These are phyloP conservation scores for Amphiprion clarkii DNA, from an alignment of 2,797 vertebrate species.

Conservation along the genomic window DNA sequence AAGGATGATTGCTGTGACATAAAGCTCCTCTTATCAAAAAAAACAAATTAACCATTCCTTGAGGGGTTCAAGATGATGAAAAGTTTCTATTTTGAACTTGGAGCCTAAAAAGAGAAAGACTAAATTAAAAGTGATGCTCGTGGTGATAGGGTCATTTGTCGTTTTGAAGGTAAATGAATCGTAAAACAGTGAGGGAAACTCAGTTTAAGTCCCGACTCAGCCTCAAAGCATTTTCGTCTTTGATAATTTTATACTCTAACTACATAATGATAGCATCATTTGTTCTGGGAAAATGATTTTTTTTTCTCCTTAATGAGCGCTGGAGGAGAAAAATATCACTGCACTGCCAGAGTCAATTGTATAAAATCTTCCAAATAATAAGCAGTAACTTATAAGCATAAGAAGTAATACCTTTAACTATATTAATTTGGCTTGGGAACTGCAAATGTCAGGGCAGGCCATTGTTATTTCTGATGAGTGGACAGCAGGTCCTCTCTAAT, in stretches of 20 bases:
- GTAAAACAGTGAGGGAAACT: conserved; percentile 55
- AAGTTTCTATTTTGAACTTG: conserved; percentile 49
- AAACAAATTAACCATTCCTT: conserved; percentile 47
- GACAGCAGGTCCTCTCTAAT: conserved; percentile 70
- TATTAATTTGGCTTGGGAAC: conserved; percentile 54
- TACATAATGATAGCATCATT: conserved; percentile 72
- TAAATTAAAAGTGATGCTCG: conserved; percentile 68
- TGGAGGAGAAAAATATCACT: conserved; percentile 23
- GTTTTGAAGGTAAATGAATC: conserved; percentile 69
- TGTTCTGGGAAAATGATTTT: conserved; percentile 60
- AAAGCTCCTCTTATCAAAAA: conserved; percentile 35
- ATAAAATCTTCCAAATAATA: conserved; percentile 44
- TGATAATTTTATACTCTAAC: conserved; percentile 66
- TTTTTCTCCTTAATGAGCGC: conserved; percentile 47
- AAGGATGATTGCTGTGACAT: conserved; percentile 39
- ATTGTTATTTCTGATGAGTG: conserved; percentile 76
- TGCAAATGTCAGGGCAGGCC: conserved; percentile 49
- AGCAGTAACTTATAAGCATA: conserved; percentile 34
- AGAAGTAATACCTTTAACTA: conserved; percentile 52
- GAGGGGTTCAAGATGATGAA: conserved; percentile 35
- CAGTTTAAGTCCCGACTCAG: conserved; percentile 51
- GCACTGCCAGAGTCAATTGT: conserved; percentile 29
- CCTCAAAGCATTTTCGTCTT: conserved; percentile 66
- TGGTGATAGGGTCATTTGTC: conserved; percentile 54
- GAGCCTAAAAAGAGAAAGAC: conserved; percentile 39